Percentiles rank a stretch among this genome's conserved stretches.
These are phyloP conservation scores for Eugnorisma glareosa DNA, from an alignment of 2,888 invertebrate species.

Conservation along the genomic window DNA sequence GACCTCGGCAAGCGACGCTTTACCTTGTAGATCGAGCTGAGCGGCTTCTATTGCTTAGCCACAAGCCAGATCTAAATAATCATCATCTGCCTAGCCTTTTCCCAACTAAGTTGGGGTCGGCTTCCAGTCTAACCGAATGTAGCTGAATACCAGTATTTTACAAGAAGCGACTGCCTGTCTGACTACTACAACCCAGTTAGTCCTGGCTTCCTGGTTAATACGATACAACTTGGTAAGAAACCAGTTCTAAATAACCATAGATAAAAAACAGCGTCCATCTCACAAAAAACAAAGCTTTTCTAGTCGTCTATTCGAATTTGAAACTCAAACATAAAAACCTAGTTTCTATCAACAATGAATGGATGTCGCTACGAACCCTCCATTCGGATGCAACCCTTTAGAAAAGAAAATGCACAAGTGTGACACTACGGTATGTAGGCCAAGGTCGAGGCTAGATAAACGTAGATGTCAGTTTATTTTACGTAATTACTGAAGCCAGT, in stretches of 20 bases:
- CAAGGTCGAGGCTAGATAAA: slow-evolving; percentile 44
- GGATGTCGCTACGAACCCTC: neutral
- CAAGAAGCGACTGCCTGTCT: too few relatives aligned
- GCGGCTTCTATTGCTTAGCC: neutral
- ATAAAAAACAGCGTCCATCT: neutral
- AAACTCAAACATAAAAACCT: slow-evolving; percentile 21
- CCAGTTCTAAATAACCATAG: neutral
- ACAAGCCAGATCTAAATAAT: too few relatives aligned
- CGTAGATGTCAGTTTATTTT: slow-evolving; percentile 39
- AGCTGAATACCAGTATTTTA: too few relatives aligned
- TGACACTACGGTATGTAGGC: slow-evolving; percentile 22
- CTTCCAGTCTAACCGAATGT: too few relatives aligned
- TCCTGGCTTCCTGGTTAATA: too few relatives aligned
- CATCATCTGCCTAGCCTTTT: too few relatives aligned
- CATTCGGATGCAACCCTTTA: slow-evolving; percentile 19
- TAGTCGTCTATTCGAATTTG: slow-evolving; percentile 5
- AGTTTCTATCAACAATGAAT: slow-evolving; percentile 29
- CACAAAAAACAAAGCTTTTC: neutral
- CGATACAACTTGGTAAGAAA: too few relatives aligned
- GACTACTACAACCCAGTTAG: too few relatives aligned
- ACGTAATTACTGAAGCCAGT: slow-evolving; percentile 50
- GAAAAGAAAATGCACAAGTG: slow-evolving; percentile 44
- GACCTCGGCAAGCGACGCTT: neutral
- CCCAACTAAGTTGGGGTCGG: too few relatives aligned
- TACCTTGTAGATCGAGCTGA: neutral